Percentiles rank a stretch among this genome's conserved stretches.
Evolutionary conservation across 2,888 invertebrate genomes (phyloP).

Genomic region (Sinodicranocentrus sp.): DNA sequence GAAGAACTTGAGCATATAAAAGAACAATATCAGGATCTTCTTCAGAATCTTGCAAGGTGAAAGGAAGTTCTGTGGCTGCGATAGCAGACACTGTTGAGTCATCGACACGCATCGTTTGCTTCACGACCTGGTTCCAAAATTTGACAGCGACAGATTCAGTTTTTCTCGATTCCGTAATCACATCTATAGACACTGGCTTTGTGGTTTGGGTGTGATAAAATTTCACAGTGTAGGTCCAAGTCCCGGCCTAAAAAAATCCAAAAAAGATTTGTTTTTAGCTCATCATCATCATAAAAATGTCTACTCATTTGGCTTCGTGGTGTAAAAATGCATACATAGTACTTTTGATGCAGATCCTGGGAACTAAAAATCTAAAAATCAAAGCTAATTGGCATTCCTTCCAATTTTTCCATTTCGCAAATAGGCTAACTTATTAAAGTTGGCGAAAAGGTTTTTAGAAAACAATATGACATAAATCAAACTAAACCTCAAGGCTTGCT

Average conservation of each 20-base stretch:
- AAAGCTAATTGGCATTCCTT: constrained; percentile 48
- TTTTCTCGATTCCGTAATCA: constrained; percentile 75
- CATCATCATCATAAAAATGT: not conserved
- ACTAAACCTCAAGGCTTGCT: not conserved
- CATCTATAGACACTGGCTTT: constrained; percentile 74
- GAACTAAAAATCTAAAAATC: constrained; percentile 57
- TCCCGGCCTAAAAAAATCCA: constrained; percentile 71
- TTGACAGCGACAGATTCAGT: constrained; percentile 75
- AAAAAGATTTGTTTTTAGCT: not conserved
- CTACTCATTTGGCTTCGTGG: constrained; percentile 3
- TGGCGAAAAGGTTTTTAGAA: constrained; percentile 22
- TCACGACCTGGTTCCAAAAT: constrained; percentile 76
- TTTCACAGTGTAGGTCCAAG: constrained; percentile 76
- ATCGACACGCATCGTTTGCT: constrained; percentile 61
- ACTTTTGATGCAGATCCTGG: constrained; percentile 10
- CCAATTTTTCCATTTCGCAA: no score
- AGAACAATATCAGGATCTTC: constrained; percentile 70
- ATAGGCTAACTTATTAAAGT: not conserved
- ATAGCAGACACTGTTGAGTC: not conserved
- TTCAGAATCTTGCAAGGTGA: constrained; percentile 16
- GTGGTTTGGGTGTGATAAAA: constrained; percentile 74
- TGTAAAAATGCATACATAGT: constrained; percentile 16
- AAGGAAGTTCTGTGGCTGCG: constrained; percentile 36
- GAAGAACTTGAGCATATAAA: constrained; percentile 77
- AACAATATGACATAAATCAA: constrained; percentile 66